Evolutionary conservation across 2,113 vertebrate genomes (phyloP).

Genomic region (Phaethornis superciliosus): DNA sequence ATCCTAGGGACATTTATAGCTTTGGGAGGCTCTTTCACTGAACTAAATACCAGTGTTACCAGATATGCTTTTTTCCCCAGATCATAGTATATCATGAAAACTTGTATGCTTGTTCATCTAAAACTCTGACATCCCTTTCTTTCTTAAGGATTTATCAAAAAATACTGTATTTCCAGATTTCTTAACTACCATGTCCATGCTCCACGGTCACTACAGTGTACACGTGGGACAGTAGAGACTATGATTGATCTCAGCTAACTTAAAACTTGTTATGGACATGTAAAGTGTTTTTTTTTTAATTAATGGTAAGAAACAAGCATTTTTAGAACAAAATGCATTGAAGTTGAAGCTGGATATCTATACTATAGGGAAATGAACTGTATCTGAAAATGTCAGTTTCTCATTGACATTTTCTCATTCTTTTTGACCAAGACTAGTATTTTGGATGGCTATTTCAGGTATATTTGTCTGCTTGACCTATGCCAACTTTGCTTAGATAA

Average conservation of each 20-base stretch:
- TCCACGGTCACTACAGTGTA: background rate
- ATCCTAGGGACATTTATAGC: background rate
- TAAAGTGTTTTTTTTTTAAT: background rate
- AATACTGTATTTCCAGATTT: background rate
- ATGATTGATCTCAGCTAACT: background rate
- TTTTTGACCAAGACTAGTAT: background rate
- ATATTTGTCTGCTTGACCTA: background rate
- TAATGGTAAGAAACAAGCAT: background rate
- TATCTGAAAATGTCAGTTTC: background rate
- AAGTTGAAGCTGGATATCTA: background rate
- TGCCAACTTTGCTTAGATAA: background rate
- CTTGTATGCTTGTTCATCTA: fast-evolving
- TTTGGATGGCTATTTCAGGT: background rate
- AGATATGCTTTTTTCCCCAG: background rate
- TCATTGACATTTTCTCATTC: too few species aligned
- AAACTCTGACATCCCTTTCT: background rate
- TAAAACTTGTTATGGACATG: background rate
- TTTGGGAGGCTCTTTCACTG: background rate
- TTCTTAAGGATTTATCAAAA: background rate
- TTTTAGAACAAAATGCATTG: background rate
- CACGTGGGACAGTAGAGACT: background rate
- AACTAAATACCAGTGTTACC: background rate
- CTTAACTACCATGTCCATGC: background rate
- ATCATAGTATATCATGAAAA: background rate
- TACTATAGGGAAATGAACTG: background rate